phyloP scores from a whole-genome alignment of 2,888 invertebrate genomes.

The Linnaemya tessellans region DNA sequence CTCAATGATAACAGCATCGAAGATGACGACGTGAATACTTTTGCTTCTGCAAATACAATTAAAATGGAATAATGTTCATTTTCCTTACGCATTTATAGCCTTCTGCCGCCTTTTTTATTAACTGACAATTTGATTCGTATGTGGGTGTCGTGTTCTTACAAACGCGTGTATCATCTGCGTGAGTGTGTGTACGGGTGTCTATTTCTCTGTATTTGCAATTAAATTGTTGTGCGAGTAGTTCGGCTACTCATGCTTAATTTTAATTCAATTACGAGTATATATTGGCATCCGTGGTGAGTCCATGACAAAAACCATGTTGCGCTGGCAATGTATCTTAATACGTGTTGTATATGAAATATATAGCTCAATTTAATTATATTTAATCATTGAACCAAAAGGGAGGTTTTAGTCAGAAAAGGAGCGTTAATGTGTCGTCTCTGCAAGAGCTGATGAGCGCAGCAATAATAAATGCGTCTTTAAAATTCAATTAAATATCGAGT shows the following conservation, averaged over 20 bases:
- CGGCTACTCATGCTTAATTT: slow-evolving; percentile 58
- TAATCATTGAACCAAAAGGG: slow-evolving; percentile 48
- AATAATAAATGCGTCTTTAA: slow-evolving; percentile 47
- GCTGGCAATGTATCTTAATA: slow-evolving; percentile 36
- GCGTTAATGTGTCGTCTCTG: slow-evolving; percentile 17
- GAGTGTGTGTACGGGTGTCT: background rate
- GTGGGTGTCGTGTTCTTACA: slow-evolving; percentile 24
- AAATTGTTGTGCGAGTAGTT: slow-evolving; percentile 34
- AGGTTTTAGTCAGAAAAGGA: slow-evolving; percentile 16
- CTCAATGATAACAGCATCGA: slow-evolving; percentile 1
- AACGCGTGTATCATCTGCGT: background rate
- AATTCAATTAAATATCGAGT: slow-evolving; percentile 68
- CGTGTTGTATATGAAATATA: slow-evolving; percentile 52
- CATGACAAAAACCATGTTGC: slow-evolving; percentile 46
- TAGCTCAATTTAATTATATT: slow-evolving; percentile 65
- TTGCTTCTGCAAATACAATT: slow-evolving; percentile 60
- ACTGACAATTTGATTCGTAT: slow-evolving; percentile 50
- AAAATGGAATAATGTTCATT: slow-evolving; percentile 57
- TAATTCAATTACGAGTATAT: slow-evolving; percentile 70
- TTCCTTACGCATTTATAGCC: slow-evolving; percentile 18
- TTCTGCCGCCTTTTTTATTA: slow-evolving; percentile 49
- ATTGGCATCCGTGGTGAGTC: slow-evolving; percentile 63
- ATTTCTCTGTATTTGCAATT: slow-evolving; percentile 35
- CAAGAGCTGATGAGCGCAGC: background rate
- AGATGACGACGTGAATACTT: slow-evolving; percentile 18